Conservation (phyloP, 64 coral and sea anemone genomes). For the Hydrozoanthus tunicans region DNA sequence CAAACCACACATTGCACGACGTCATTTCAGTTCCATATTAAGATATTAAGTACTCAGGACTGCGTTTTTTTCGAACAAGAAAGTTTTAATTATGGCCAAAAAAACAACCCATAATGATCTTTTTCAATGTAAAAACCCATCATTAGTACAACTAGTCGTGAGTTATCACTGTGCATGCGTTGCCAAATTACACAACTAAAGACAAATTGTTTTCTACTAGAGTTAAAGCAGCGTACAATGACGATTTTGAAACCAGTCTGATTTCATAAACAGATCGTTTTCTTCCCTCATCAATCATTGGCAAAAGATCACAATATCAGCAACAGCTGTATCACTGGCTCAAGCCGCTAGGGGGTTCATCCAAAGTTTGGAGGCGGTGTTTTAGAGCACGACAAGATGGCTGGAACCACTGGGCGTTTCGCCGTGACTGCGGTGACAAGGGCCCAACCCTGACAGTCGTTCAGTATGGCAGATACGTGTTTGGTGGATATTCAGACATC, state of each 20-base stretch:
- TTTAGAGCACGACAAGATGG: slow-evolving; percentile 56
- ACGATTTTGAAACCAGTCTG: neutral
- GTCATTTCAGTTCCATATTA: too few species aligned
- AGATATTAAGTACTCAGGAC: too few species aligned
- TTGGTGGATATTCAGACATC: slow-evolving; percentile 67
- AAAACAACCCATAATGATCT: too few species aligned
- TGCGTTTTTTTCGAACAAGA: too few species aligned
- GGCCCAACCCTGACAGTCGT: slow-evolving; percentile 61
- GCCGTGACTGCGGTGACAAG: slow-evolving; percentile 55
- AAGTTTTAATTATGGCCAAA: too few species aligned
- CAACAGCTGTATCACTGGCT: slow-evolving; percentile 41
- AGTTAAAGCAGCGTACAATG: neutral
- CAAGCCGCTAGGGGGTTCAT: slow-evolving; percentile 7
- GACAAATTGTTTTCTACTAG: neutral
- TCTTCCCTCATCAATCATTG: slow-evolving; percentile 31
- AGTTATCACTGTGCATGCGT: too few species aligned
- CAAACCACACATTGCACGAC: too few species aligned
- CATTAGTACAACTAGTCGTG: too few species aligned
- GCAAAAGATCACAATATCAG: neutral
- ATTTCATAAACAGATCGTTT: slow-evolving; percentile 6
- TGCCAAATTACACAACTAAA: neutral
- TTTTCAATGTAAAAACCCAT: too few species aligned
- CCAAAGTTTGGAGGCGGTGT: slow-evolving; percentile 38
- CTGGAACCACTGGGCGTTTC: slow-evolving; percentile 61
- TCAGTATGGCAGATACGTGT: slow-evolving; percentile 61